Conservation (phyloP, 2,113 vertebrate species). For the Oenanthe melanoleuca region DNA sequence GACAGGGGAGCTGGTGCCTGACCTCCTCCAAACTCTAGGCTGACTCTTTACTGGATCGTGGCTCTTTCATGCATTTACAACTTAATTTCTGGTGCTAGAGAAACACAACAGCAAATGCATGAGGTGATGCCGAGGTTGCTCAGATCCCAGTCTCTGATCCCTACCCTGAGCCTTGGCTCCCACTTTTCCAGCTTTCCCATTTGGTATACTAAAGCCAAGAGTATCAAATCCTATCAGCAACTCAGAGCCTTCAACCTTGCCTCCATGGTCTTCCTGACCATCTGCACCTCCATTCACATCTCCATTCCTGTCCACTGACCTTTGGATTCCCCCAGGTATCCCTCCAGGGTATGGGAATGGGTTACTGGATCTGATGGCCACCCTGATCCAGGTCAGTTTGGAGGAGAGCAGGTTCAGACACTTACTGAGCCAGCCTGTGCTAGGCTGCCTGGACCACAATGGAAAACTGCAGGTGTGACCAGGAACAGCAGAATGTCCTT, state of each 20-base stretch:
- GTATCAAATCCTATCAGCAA: neutral
- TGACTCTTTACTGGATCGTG: neutral
- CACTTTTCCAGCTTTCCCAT: neutral
- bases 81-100: neutral
- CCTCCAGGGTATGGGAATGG: neutral
- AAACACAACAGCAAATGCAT: neutral
- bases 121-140: neutral
- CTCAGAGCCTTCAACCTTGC: neutral
- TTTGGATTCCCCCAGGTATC: neutral
- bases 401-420: neutral
- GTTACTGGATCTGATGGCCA: neutral
- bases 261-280: neutral
- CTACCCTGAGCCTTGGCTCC: neutral
- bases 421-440: neutral
- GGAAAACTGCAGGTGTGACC: fast-evolving
- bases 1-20: neutral
- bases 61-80: neutral
- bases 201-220: neutral
- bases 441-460: neutral
- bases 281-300: neutral
- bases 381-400: neutral
- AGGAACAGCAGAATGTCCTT: neutral
- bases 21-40: neutral
- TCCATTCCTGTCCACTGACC: neutral
- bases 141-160: constrained; percentile 35